Percentiles rank a stretch among this genome's conserved stretches.
Conservation (phyloP, 2,888 invertebrate genomes). For the Lysandra bellargus region DNA sequence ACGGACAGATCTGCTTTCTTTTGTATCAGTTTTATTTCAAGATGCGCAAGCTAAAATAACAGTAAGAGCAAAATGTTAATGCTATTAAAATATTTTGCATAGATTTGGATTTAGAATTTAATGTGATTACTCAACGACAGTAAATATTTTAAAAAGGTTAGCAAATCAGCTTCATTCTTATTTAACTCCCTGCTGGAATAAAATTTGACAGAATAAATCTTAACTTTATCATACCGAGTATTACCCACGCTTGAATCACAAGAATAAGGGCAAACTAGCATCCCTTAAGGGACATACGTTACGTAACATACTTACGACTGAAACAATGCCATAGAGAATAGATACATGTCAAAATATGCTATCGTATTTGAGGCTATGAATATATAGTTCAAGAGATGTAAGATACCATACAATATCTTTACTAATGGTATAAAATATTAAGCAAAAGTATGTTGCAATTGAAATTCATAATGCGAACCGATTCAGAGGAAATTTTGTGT, state of each 20-base stretch:
- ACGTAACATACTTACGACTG: conserved; percentile 19
- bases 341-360: background rate
- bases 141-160: background rate
- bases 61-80: background rate
- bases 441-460: too few relatives aligned
- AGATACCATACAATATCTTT: too few relatives aligned
- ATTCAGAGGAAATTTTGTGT: too few relatives aligned
- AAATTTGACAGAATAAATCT: conserved; percentile 22
- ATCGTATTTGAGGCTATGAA: background rate
- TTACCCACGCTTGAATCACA: background rate
- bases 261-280: conserved; percentile 30
- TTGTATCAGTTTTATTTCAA: conserved; percentile 36
- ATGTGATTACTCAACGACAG: background rate
- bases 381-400: background rate
- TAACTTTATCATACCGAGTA: conserved; percentile 5
- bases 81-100: background rate
- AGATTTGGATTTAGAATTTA: too few relatives aligned
- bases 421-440: too few relatives aligned
- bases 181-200: too few relatives aligned
- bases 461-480: too few relatives aligned
- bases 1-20: conserved; percentile 48
- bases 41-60: conserved; percentile 30
- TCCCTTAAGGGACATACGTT: conserved; percentile 26
- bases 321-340: conserved; percentile 27
- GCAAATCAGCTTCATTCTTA: background rate